A percentile compares a stretch with the other conserved stretches of the same genome.
These are phyloP conservation scores for Pipistrellus kuhlii DNA, from an alignment of 2,797 vertebrate genomes.

Conservation along the genomic window DNA sequence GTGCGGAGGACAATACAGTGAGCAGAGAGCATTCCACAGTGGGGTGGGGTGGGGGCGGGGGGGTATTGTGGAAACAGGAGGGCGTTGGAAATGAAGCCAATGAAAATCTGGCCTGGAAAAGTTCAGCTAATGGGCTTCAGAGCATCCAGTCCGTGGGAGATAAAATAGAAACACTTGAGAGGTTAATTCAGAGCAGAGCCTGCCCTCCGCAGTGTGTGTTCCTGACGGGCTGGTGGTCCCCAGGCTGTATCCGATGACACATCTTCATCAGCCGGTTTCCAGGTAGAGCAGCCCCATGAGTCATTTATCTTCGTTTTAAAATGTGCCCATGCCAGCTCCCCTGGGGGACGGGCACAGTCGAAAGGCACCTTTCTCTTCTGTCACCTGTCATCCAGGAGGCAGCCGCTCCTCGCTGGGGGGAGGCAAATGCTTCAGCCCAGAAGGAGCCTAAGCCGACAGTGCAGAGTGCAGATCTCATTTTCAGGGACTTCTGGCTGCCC, in stretches of 20 bases:
- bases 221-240: not conserved
- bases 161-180: not conserved
- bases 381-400: not conserved
- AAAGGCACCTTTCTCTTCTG: not conserved
- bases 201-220: not conserved
- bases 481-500: not conserved
- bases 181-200: not conserved
- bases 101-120: conserved; percentile 27
- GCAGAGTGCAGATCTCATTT: not conserved
- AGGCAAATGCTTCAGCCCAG: not conserved
- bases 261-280: not conserved
- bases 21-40: not conserved
- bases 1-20: not conserved
- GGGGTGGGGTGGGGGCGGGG: not conserved
- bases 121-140: conserved; percentile 11
- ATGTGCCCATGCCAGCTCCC: not conserved
- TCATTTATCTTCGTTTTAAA: not conserved
- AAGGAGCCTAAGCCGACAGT: not conserved
- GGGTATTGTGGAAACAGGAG: not conserved
- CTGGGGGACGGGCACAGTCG: not conserved
- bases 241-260: not conserved
- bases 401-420: not conserved
- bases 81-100: not conserved
- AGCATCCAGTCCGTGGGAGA: conserved; percentile 31
- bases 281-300: not conserved